Evolutionary conservation across 2,888 invertebrate genomes (phyloP).

Genomic region (Ephialtes manifestator): DNA sequence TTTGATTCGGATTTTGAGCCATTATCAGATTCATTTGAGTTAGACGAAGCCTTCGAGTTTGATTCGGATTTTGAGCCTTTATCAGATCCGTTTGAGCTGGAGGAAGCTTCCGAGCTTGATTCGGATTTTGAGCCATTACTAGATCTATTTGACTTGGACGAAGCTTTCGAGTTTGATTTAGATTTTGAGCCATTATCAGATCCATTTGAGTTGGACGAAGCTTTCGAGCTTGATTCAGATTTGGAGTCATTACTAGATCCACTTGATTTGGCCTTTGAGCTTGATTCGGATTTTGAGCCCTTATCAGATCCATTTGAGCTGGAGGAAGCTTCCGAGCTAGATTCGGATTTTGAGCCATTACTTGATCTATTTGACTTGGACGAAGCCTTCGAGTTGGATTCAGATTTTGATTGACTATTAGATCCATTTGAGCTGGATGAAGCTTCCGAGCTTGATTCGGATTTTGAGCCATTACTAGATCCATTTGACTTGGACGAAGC

Average conservation of each 20-base stretch:
- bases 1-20: neutral
- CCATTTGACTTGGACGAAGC: neutral
- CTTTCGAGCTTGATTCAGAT: neutral
- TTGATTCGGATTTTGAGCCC: too few relatives aligned
- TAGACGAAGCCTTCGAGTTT: neutral
- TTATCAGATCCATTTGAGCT: neutral
- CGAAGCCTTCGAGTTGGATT: neutral
- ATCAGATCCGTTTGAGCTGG: neutral
- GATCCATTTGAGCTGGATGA: neutral
- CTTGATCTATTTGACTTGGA: neutral
- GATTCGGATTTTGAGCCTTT: neutral
- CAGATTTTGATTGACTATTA: neutral
- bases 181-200: neutral
- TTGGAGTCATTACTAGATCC: too few relatives aligned
- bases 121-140: neutral
- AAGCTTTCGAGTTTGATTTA: neutral
- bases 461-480: neutral
- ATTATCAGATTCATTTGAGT: neutral
- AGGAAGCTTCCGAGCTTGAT: neutral
- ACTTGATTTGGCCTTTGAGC: too few relatives aligned
- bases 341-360: neutral
- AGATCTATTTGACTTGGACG: neutral
- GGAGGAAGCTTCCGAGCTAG: neutral
- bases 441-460: neutral
- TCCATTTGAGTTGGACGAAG: neutral